Base-by-base conservation (phyloP, 2,113 vertebrate genomes). In the Phoenicopterus ruber region DNA sequence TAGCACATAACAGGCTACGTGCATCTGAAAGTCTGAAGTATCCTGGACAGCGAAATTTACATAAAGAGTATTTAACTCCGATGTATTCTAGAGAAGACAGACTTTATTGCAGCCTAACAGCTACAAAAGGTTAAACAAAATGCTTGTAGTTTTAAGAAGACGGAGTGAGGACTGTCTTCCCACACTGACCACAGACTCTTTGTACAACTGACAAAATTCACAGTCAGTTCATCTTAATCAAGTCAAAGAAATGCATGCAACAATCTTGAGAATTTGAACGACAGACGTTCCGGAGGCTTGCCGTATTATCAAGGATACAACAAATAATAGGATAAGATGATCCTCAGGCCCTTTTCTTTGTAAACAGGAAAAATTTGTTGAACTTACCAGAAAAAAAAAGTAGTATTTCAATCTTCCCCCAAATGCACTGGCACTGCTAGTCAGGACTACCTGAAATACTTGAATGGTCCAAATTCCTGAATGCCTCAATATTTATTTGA, bases 321-420 rank as follows among this genome's bases (percentile, higher is more conserved):
- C 55, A 94, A 96, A 49, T 70, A 86, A 91, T 5, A 85, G 80
- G 83, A 42, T 74, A 94, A 91, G 77, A 85, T 4, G 4, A 86
- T 61, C 88, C 58, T 85, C n/a, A 2, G 36, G 81, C 73, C 38
- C 34, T 92, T 84, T 67, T 46, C 85, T 74, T 50, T 71, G 67
- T 96, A 95, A 95, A 96, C 88, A 93, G 82, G 82, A 93, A 92
- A 90, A 94, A 80, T 17, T 20, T 70, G 54, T 88, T 90, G 50
- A 92, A 88, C 18, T 88, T 70, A 11, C 12, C 4, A 17, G 31
- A 70, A 47, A 82, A 36, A 58, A 40, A 44, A 54, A 61, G 14
- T 4, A 52, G 25, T 12, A 74, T 63, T 91, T 66, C n/a, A 67
- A 9, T 63, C 47, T 40, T 58, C 10, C 18, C 16, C 26, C 5